A percentile compares a stretch with the other conserved stretches of the same genome.
phyloP scores from a whole-genome alignment of 37 sponge, comb jelly and placozoan species.

The Geodia barretti region DNA sequence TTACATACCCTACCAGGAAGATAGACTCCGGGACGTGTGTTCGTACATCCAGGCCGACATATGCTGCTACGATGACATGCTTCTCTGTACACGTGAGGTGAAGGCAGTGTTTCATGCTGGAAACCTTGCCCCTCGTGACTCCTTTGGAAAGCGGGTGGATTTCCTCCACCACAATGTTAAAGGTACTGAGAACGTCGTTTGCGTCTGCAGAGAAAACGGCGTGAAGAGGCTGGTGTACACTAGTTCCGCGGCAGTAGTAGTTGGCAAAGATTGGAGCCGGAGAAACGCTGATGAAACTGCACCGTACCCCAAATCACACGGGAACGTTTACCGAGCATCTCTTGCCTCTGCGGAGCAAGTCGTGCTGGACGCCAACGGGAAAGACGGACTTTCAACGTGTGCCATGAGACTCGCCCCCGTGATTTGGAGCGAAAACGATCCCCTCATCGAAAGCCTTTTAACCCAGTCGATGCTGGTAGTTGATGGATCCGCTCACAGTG shows the following conservation, averaged over 20 bases:
- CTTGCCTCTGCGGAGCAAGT: conserved; percentile 28
- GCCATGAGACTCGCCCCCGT: conserved; percentile 25
- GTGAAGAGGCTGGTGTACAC: conserved; percentile 67
- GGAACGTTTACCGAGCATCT: conserved; percentile 22
- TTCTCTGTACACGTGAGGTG: conserved; percentile 12
- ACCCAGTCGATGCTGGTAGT: neutral
- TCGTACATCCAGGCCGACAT: conserved; percentile 56
- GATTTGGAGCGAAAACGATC: neutral
- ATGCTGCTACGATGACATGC: conserved; percentile 26
- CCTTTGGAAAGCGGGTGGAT: neutral
- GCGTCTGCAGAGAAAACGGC: conserved; percentile 25
- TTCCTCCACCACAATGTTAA: conserved; percentile 12
- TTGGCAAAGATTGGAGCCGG: conserved; percentile 22
- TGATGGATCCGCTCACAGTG: neutral
- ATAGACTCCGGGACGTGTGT: conserved; percentile 25
- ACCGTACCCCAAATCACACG: conserved; percentile 22
- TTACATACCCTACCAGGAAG: conserved; percentile 36
- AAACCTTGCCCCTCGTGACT: conserved; percentile 7
- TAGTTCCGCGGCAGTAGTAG: conserved; percentile 11
- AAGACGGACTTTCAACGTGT: conserved; percentile 40
- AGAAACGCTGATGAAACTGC: conserved; percentile 23
- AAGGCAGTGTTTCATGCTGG: conserved; percentile 62
- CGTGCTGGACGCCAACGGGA: conserved; percentile 40
- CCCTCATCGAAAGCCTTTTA: neutral
- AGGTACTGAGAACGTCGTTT: conserved; percentile 50